Conservation (phyloP, 2,113 vertebrate species). For the Sinocyclocheilus grahami region DNA sequence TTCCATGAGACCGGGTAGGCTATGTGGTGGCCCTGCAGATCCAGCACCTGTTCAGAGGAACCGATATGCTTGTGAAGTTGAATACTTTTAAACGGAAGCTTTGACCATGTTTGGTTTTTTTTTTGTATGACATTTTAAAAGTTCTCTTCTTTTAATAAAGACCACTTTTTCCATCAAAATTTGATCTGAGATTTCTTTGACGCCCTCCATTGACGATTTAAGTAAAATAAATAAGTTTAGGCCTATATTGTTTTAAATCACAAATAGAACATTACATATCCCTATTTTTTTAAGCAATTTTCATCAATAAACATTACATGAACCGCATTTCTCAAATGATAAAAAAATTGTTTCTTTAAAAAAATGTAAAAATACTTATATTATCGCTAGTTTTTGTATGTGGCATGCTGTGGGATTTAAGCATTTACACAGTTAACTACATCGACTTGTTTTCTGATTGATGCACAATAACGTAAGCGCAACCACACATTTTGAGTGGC, state of each 20-base stretch:
- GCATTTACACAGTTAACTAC: no score
- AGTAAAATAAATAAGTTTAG: no score
- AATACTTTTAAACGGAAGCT: slow-evolving; percentile 6
- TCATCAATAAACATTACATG: neutral
- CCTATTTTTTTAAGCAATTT: neutral
- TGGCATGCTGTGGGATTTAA: no score
- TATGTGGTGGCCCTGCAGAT: neutral
- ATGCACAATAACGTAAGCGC: neutral
- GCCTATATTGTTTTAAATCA: neutral
- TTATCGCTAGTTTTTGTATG: no score
- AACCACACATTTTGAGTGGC: neutral
- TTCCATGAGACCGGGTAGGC: no score
- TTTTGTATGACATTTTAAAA: neutral
- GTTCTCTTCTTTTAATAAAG: neutral
- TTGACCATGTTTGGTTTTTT: neutral
- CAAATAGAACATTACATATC: no score
- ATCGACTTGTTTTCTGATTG: neutral
- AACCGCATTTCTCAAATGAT: neutral
- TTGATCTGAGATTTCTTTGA: neutral
- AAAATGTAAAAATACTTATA: no score
- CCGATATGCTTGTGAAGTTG: neutral
- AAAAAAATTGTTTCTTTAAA: neutral
- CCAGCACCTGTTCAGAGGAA: slow-evolving; percentile 35
- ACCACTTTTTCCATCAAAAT: neutral
- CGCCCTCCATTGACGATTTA: neutral